These are phyloP conservation scores for Prunella himalayana DNA, from an alignment of 2,113 vertebrate genomes.

Conservation along the genomic window DNA sequence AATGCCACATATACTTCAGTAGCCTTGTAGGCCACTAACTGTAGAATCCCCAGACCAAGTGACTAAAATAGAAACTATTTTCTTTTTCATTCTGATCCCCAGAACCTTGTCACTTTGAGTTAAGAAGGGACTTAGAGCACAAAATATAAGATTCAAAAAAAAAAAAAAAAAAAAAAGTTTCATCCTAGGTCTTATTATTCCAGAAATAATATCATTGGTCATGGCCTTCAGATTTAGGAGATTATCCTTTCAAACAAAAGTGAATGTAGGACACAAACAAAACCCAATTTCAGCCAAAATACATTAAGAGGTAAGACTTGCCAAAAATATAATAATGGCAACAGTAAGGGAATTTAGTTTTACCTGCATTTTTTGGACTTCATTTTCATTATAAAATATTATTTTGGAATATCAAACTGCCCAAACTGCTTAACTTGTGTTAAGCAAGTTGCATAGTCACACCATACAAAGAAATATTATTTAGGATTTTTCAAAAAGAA, in stretches of 20 bases:
- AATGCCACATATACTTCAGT: neutral
- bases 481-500: conserved; percentile 36
- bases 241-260: neutral
- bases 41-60: neutral
- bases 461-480: neutral
- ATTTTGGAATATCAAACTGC: neutral
- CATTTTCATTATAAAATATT: neutral
- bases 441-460: neutral
- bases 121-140: neutral
- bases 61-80: neutral
- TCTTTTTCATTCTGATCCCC: neutral
- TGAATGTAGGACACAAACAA: neutral
- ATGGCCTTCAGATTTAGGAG: neutral
- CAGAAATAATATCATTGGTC: neutral
- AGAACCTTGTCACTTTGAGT: neutral
- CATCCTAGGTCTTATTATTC: neutral
- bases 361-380: neutral
- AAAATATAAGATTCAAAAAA: neutral
- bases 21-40: neutral
- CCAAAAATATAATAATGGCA: neutral
- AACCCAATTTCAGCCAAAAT: neutral
- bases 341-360: neutral
- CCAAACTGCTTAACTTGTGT: neutral
- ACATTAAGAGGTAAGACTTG: neutral
- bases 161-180: neutral